Evolutionary conservation across 2,888 invertebrate species (phyloP), one percentile per base, ranked within the genome.

Genomic region (Cremastinae sp.): DNA sequence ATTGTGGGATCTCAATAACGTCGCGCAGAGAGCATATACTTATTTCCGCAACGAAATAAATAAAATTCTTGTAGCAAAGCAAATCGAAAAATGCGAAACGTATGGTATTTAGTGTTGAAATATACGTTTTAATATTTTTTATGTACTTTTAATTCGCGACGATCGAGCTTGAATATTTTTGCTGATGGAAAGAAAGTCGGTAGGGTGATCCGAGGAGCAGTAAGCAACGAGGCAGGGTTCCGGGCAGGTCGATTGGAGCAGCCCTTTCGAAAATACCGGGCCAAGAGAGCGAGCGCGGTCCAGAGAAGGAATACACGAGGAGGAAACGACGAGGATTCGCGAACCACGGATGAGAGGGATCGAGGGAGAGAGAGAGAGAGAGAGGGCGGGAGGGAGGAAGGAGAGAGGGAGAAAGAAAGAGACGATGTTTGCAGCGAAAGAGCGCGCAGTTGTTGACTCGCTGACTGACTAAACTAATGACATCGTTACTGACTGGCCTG

Each of bases 401-500:
- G 59, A 71, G 55, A 49, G 49, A 68, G 65, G 41, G 20, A 61
- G 28, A 47, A 58, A 45, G 28, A 43, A 22, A 65, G 28, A 77
- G 68, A 61, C 20, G 43, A 41, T 61, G 71, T 47, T 45, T 51
- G 74, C 83, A 80, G 82, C 83, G 83, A 84, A 84, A 84, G 81
- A 83, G 82, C 83, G 81, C 81, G 81, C 85, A 86, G 85, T 87
- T 85, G 85, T 85, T 86, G 87, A 87, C 86, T 87, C 86, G 87
- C 86, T 87, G 86, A 87, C 87, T 87, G 87, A 87, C 86, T 87
- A 87, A 87, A 87, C 87, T 87, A 87, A 87, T 87, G 87, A 87
- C 87, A 87, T 86, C 87, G 87, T 87, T 87, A 87, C 86, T 87
- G 86, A 86, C 85, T 85, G 84, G 85, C 86, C 85, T 85, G 84